Evolutionary conservation across 2,888 invertebrate genomes (phyloP), one percentile per base, ranked within the genome.

Genomic region (Arge pagana): DNA sequence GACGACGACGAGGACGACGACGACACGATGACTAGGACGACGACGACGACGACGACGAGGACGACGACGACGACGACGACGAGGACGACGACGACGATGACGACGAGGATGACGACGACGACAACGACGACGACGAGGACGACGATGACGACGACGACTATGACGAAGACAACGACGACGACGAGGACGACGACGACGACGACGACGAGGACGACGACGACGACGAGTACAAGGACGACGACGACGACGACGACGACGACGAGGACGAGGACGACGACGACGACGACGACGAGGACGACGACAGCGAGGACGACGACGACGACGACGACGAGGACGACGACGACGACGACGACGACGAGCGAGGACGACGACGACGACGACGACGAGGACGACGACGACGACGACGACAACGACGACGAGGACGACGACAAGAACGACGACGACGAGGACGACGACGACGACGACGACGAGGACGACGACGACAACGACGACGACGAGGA

Each of bases 1-100:
- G 3, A 3, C 11, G 28, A 42, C 26, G 28, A 42, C 3, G 19
- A 18, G 39, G 19, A 18, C 6, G 6, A 13, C 4, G 42, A 42
- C 23, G 30, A 42, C 26, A 26, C 7, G 13, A n/a, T n/a, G n/a
- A n/a, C n/a, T n/a, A n/a, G n/a, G n/a, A n/a, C n/a, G n/a, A n/a
- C n/a, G n/a, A n/a, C 23, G 24, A 21, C 11, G 43, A n/a, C 21
- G 43, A 1, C 26, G 43, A 42, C 23, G 24, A n/a, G 43, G 13
- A 21, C 1, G 26, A 24, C 15, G 24, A 31, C 11, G 43, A 42
- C 13, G 24, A 10, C 23, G 18, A 24, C 8, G 28, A 24, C 1
- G 43, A 28, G 8, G 28, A 24, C 10, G 28, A 26, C 28, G 28
- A 10, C n/a, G n/a, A n/a, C n/a, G n/a, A n/a, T n/a, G n/a, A n/a